Base-by-base conservation (phyloP, 1,140 invertebrate genomes). In the Harlomillsia oculata region DNA sequence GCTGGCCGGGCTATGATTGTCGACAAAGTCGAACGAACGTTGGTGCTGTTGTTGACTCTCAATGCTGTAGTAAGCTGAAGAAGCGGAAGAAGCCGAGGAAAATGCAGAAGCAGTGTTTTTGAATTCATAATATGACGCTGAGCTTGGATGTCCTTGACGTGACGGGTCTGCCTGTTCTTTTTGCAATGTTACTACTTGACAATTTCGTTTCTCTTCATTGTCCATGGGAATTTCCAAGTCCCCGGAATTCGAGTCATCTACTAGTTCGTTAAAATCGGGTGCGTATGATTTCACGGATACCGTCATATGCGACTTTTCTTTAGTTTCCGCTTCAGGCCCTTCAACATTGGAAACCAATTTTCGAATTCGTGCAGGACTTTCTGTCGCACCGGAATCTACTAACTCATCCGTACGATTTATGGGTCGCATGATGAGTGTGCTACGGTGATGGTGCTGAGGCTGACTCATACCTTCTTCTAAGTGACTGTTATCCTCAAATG, bases 191-290 rank as follows among this genome's bases (percentile, higher is more conserved):
- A 16, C 20, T 20, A 5, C 18, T 29, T 16, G 18, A 8, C 32
- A 16, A 23, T 30, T 18, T 51, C 26, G 26, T 26, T 54, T 43
- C 26, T 63, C 46, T 20, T 48, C 53, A 16, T 84, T 82, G 0
- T 82, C 83, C 78, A 85, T 85, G 67, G 85, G 83, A 56, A 85
- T 85, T 71, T 85, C 83, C 11, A 86, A 67, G 67, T 87, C 84
- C 61, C 83, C 84, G 13, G 83, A 84, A 1, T 83, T 85, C 50
- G 85, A 83, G 68, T 86, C 58, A 44, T 64, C 83, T 1, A 83
- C 83, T 14, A 87, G 72, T 65, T 86, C 84, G 66, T 86, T 83
- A 67, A 86, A 85, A 67, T 85, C 83, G 6, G 78, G 78, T 20
- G 61, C 60, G 32, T 63, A 59, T 18, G 56, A 63, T 36, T 63